Evolutionary conservation across 2,888 invertebrate species (phyloP), one percentile per base, ranked within the genome.

Genomic region (Mythimna albipuncta): DNA sequence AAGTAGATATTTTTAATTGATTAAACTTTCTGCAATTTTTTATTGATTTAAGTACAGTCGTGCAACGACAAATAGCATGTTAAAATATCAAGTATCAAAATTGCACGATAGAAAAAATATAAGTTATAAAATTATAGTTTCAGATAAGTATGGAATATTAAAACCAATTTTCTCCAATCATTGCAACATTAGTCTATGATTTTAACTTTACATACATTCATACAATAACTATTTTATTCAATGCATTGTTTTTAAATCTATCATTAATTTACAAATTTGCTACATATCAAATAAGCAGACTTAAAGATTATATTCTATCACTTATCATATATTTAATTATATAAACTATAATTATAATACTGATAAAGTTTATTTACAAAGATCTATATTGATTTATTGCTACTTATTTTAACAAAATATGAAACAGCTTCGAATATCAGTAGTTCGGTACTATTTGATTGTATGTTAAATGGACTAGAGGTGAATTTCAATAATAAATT

Each of bases 341-440:
- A 64, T 76, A 61, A 73, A 79, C 74, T 79, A 81, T 72, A 69
- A 66, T 81, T 85, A 85, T 86, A 89, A 88, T 88, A 88, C 86
- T 88, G 89, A 80, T 86, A 83, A 81, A 77, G 38, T 76, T 82
- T 89, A 87, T 86, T 79, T 89, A 90, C 90, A 89, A 63, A 75
- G 54, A 71, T 64, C 64, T 59, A 77, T 70, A 57, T 72, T 72
- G 72, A 79, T 72, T 79, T 87, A 78, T 83, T 82, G 61, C 82
- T 82, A 82, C 73, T 82, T 78, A 68, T n/a, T 32, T 52, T 47
- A 61, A 38, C 55, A 41, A 52, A 58, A 57, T 75, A 61, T 11
- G 69, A 64, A 69, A 66, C 54, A 77, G 69, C 54, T 61, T 69
- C 10, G 6, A 64, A 54, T 70, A 74, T 64, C n/a, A 38, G 57